These are phyloP conservation scores for Vidua chalybeata DNA, from an alignment of 2,113 vertebrate genomes.

Conservation along the genomic window DNA sequence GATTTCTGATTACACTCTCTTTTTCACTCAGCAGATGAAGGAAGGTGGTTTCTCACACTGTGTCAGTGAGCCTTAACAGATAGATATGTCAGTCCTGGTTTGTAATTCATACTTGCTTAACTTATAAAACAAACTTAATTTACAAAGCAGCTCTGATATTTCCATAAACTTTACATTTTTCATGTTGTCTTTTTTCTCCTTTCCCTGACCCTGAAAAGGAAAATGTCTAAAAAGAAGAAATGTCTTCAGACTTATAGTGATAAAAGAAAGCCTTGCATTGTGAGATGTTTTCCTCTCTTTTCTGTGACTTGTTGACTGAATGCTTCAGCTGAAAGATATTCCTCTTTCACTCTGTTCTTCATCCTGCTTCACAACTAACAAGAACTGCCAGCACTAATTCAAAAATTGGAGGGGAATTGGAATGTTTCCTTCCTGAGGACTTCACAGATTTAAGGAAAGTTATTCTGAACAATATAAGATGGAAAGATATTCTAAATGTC, in stretches of 20 bases:
- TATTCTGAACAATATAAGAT: not conserved
- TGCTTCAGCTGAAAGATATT: not conserved
- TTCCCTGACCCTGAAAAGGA: not conserved
- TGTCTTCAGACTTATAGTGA: not conserved
- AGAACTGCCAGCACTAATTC: slow-evolving; percentile 1
- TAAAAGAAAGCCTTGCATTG: not conserved
- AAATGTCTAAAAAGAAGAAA: not conserved
- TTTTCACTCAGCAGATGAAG: not conserved
- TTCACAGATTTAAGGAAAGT: not conserved
- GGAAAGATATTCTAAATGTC: not conserved
- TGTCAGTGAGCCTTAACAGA: not conserved
- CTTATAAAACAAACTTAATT: not conserved
- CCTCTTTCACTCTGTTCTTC: not conserved
- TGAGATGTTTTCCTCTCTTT: not conserved
- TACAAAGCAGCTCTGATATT: not conserved
- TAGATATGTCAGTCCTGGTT: not conserved
- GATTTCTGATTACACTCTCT: not conserved
- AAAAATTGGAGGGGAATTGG: not conserved
- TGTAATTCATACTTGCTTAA: not conserved
- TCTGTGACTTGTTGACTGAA: not conserved
- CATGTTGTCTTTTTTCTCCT: not conserved
- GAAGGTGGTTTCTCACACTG: not conserved
- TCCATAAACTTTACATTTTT: not conserved
- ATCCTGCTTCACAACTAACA: not conserved
- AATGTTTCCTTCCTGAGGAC: not conserved